Percentiles rank a stretch among this genome's conserved stretches.
These are phyloP conservation scores for Dromococcyx pavoninus DNA, from an alignment of 2,797 vertebrate genomes.

Conservation along the genomic window DNA sequence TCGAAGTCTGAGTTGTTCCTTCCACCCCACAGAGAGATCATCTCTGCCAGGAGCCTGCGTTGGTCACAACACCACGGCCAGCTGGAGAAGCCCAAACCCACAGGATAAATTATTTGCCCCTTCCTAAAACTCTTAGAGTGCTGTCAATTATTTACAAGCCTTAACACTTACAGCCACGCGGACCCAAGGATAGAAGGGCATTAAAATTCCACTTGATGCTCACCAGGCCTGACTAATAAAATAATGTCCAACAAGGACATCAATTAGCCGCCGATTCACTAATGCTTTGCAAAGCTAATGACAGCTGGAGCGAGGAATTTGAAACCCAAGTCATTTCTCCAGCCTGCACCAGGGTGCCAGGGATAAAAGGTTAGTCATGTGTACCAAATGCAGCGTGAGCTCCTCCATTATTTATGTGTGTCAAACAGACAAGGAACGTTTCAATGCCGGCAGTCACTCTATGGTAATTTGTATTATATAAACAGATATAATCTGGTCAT, in stretches of 20 bases:
- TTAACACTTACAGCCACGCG: neutral
- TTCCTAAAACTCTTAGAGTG: slow-evolving; percentile 1
- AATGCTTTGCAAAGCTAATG: slow-evolving; percentile 27
- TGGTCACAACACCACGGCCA: neutral
- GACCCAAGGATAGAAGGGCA: neutral
- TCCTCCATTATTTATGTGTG: slow-evolving; percentile 71
- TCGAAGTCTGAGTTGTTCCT: neutral
- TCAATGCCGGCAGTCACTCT: slow-evolving; percentile 49
- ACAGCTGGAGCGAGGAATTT: slow-evolving; percentile 60
- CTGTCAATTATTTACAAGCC: slow-evolving; percentile 45
- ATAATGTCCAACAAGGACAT: slow-evolving; percentile 64
- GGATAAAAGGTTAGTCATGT: slow-evolving; percentile 67
- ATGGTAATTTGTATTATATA: slow-evolving; percentile 62
- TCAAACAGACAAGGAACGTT: slow-evolving; percentile 62
- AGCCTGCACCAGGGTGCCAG: slow-evolving; percentile 36
- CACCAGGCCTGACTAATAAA: slow-evolving; percentile 69
- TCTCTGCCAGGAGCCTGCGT: neutral
- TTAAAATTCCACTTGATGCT: slow-evolving; percentile 67
- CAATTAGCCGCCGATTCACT: slow-evolving; percentile 61
- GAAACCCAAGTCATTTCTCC: slow-evolving; percentile 30
- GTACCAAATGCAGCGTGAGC: slow-evolving; percentile 57
- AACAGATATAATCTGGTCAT: slow-evolving; percentile 67
- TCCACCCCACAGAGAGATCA: rapidly evolving
- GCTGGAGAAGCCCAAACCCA: neutral
- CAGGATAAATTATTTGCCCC: neutral